phyloP scores from a whole-genome alignment of 2,888 invertebrate species.

The Hypomecis punctinalis region DNA sequence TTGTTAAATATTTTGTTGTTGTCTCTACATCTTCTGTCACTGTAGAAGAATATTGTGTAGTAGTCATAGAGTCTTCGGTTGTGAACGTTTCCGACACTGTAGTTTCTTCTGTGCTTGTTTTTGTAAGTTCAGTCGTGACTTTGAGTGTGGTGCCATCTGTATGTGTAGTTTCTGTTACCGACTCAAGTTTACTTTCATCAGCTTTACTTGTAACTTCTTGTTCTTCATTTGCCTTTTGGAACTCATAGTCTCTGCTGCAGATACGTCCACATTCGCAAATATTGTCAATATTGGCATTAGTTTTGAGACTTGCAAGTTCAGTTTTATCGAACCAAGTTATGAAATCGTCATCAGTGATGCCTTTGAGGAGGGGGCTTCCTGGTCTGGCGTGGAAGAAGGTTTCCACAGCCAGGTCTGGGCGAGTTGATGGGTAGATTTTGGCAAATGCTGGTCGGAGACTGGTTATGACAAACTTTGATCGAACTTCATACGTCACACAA shows the following conservation, averaged over 20 bases:
- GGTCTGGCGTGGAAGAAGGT: conserved; percentile 86
- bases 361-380: conserved; percentile 85
- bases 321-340: conserved; percentile 88
- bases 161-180: neutral
- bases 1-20: conserved; percentile 1
- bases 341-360: conserved; percentile 87
- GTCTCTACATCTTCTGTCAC: neutral
- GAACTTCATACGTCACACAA: conserved; percentile 86
- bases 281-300: conserved; percentile 76
- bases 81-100: conserved; percentile 29
- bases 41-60: conserved; percentile 21
- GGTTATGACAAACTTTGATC: conserved; percentile 85
- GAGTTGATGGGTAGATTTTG: conserved; percentile 85
- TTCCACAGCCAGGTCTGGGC: conserved; percentile 87
- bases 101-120: conserved; percentile 31
- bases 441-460: conserved; percentile 87
- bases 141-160: conserved; percentile 19
- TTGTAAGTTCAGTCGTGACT: conserved; percentile 24
- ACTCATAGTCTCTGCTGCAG: conserved; percentile 77
- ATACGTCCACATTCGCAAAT: conserved; percentile 83
- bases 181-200: conserved; percentile 31
- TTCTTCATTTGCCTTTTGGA: conserved; percentile 60
- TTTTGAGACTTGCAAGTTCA: conserved; percentile 76
- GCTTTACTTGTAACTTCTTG: conserved; percentile 32
- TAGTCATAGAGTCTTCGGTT: conserved; percentile 27